These are phyloP conservation scores for Pitta sordida DNA, from an alignment of 2,113 vertebrate species.

Conservation along the genomic window DNA sequence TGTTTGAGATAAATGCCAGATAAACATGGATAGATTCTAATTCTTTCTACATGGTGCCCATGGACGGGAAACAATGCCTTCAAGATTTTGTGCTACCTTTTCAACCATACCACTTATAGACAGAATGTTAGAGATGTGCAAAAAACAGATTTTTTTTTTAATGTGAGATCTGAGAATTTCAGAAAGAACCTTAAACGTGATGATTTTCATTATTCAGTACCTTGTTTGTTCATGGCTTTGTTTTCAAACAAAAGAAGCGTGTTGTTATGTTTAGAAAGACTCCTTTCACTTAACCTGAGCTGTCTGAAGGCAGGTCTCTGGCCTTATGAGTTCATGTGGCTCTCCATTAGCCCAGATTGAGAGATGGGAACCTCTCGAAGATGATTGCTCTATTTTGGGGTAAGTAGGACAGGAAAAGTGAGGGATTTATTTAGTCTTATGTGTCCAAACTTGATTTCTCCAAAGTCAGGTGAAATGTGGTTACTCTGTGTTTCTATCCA, in stretches of 20 bases:
- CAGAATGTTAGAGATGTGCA: neutral
- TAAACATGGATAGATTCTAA: neutral
- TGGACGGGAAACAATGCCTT: neutral
- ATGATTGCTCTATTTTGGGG: neutral
- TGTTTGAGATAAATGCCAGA: conserved; percentile 5
- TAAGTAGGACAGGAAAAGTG: neutral
- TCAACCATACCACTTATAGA: neutral
- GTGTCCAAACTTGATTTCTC: neutral
- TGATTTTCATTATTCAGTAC: neutral
- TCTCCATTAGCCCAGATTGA: neutral
- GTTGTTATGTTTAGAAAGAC: neutral
- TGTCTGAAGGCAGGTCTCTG: neutral
- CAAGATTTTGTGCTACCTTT: neutral
- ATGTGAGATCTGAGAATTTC: neutral
- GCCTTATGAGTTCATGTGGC: neutral
- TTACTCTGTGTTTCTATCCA: no score
- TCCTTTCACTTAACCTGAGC: neutral
- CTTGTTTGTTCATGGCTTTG: neutral
- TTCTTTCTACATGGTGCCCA: neutral
- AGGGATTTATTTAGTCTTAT: neutral
- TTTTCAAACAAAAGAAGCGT: no score
- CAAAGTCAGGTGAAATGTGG: neutral
- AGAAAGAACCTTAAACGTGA: neutral
- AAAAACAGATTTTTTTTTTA: neutral
- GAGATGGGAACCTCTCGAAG: neutral